Base-by-base conservation (phyloP, 1,140 invertebrate species). In the Chironomus striatipennis region DNA sequence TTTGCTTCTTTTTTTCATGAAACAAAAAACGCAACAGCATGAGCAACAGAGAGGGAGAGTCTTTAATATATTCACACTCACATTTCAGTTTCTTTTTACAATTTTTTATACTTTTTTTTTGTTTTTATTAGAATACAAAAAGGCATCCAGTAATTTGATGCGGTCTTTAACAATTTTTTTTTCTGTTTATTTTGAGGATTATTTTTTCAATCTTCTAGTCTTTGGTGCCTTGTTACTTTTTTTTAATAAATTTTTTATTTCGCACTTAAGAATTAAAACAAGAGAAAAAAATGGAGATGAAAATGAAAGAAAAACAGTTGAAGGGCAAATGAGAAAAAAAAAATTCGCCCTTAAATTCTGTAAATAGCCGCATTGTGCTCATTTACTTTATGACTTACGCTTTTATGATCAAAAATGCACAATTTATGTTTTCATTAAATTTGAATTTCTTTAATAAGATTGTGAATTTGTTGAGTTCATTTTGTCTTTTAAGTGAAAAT, bases 131-230 rank as follows among this genome's bases (percentile, higher is more conserved):
- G 9, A 20, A 18, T 70, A 70, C 17, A 70, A 70, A 70, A 57
- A 57, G 47, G 9, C 47, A 57, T 5, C 12, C 47, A 20, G 65
- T 70, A 70, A 70, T 70, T 70, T 21, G 65, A 70, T 70, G 17
- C 20, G 65, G 65, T 18, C 17, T 70, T 70, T 70, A 7, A 67
- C 18, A 18, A 15, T 67, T 17, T 18, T 67, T 67, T 18, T 67
- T 67, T 67, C 18, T 70, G 18, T 70, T 70, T 70, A 70, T 70
- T 18, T 70, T 70, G 18, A 10, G 65, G 65, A 70, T 70, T 70
- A 70, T 18, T 70, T n/a, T 18, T 70, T 70, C 10, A 8, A 15
- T 20, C 18, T 70, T 57, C 47, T 57, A 12, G 47, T 12, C 9
- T 57, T 57, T 57, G 1, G 9, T 57, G 9, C 47, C 47, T 34